Percentiles rank a stretch among this genome's conserved stretches.
Conservation (phyloP, 2,113 vertebrate species). For the Pelodiscus sinensis region DNA sequence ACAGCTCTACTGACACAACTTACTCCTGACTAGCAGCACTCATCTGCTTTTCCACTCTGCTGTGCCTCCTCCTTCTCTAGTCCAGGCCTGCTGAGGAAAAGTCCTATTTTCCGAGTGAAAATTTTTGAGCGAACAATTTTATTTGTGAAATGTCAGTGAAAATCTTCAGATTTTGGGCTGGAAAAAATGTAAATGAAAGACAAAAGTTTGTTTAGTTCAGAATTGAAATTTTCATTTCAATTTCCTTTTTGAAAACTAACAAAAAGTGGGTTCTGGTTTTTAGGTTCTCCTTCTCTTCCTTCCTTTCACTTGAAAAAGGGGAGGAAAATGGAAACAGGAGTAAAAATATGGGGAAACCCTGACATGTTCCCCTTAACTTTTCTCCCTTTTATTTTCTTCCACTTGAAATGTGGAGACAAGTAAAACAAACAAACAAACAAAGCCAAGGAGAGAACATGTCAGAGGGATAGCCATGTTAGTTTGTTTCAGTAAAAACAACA, state of each 20-base stretch:
- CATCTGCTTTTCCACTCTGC: not conserved
- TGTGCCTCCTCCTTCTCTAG: rapidly evolving
- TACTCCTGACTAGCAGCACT: not conserved
- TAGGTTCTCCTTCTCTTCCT: not conserved
- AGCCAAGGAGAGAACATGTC: not conserved
- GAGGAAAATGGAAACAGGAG: not conserved
- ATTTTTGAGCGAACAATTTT: not conserved
- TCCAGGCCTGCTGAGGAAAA: not conserved
- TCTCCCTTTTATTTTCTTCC: not conserved
- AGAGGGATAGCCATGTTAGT: no score
- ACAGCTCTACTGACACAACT: not conserved
- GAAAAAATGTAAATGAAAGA: not conserved
- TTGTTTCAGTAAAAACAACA: no score
- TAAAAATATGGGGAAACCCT: not conserved
- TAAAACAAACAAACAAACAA: not conserved
- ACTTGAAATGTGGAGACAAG: not conserved
- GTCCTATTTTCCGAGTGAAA: not conserved
- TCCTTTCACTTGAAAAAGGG: not conserved
- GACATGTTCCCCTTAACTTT: not conserved
- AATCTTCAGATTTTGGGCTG: not conserved
- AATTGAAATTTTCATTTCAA: not conserved
- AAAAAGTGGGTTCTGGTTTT: not conserved
- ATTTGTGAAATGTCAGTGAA: not conserved
- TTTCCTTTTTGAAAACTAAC: not conserved
- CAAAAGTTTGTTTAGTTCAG: not conserved